Conservation (phyloP, 2,797 vertebrate genomes). For the Melanotaenia pygmaea region DNA sequence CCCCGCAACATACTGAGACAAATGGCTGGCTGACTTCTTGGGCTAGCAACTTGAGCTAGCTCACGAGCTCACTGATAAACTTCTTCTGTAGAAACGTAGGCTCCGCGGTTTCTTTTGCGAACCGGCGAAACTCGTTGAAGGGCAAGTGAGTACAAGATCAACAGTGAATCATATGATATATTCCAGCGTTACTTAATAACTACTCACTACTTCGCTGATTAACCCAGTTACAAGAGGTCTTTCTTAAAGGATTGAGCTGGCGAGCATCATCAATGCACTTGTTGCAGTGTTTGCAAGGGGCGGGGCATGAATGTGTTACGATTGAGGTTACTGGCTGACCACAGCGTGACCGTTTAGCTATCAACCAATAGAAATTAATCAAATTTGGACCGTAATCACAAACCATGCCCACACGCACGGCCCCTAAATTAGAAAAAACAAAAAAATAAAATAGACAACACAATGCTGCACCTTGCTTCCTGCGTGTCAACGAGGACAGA, state of each 20-base stretch:
- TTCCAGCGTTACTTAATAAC: constrained; percentile 1
- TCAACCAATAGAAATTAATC: constrained; percentile 55
- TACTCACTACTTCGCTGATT: constrained; percentile 6
- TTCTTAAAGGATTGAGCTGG: constrained; percentile 54
- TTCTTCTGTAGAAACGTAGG: constrained; percentile 60
- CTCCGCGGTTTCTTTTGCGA: constrained; percentile 13
- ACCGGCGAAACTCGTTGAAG: constrained; percentile 32
- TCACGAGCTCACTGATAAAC: constrained; percentile 52
- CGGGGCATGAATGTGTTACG: constrained; percentile 48
- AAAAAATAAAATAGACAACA: constrained; percentile 14
- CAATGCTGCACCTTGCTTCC: constrained; percentile 26
- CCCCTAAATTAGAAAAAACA: constrained; percentile 45
- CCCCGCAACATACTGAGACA: constrained; percentile 56
- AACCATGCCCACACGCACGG: constrained; percentile 47
- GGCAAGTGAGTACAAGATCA: neutral
- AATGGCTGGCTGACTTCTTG: constrained; percentile 57
- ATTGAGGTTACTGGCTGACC: constrained; percentile 61
- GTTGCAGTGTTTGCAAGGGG: constrained; percentile 78
- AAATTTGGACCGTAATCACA: neutral
- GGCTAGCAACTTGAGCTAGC: constrained; percentile 71
- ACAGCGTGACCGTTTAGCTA: constrained; percentile 20
- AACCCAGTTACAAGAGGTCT: constrained; percentile 38
- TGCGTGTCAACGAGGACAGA: constrained; percentile 36
- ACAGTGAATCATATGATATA: neutral
- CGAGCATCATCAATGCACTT: constrained; percentile 84